Evolutionary conservation across 2,113 vertebrate species (phyloP).

Genomic region (Solea solea): DNA sequence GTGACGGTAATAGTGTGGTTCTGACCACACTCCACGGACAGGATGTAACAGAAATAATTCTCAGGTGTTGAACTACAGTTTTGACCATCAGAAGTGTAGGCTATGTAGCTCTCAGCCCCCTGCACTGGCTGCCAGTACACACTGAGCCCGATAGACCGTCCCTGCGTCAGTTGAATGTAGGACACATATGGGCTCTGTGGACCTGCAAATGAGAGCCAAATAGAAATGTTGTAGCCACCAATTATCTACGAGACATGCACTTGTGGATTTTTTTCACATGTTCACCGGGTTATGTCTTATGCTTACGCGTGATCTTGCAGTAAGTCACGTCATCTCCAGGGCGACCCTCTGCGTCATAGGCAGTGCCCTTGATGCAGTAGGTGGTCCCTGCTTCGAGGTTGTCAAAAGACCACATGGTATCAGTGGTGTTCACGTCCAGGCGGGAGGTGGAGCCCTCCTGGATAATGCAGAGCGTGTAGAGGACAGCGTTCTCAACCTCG

Average conservation of each 20-base stretch:
- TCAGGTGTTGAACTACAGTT: conserved; percentile 78
- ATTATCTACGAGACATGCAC: neutral
- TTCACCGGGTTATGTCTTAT: neutral
- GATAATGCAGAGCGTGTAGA: conserved; percentile 87
- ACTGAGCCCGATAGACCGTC: conserved; percentile 67
- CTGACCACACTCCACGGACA: conserved; percentile 83
- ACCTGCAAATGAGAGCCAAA: conserved; percentile 63
- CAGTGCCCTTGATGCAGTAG: conserved; percentile 88
- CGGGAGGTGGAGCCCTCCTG: conserved; percentile 80
- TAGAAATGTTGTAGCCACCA: neutral
- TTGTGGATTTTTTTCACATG: neutral
- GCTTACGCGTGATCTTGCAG: conserved; percentile 92
- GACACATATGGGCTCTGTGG: conserved; percentile 66
- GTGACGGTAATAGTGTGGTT: conserved; percentile 81
- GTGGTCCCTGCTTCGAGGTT: conserved; percentile 84
- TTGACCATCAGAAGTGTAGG: conserved; percentile 66
- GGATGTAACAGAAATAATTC: conserved; percentile 78
- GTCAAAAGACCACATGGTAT: conserved; percentile 79
- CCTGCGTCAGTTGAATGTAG: conserved; percentile 36
- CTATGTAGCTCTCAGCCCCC: conserved; percentile 82
- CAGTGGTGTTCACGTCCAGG: conserved; percentile 84
- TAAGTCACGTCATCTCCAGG: conserved; percentile 86
- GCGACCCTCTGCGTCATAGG: conserved; percentile 84
- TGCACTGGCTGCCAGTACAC: conserved; percentile 81
- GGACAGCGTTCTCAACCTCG: conserved; percentile 80